These are phyloP conservation scores for Antheraea yamamai DNA, from an alignment of 2,888 invertebrate genomes.

Conservation along the genomic window DNA sequence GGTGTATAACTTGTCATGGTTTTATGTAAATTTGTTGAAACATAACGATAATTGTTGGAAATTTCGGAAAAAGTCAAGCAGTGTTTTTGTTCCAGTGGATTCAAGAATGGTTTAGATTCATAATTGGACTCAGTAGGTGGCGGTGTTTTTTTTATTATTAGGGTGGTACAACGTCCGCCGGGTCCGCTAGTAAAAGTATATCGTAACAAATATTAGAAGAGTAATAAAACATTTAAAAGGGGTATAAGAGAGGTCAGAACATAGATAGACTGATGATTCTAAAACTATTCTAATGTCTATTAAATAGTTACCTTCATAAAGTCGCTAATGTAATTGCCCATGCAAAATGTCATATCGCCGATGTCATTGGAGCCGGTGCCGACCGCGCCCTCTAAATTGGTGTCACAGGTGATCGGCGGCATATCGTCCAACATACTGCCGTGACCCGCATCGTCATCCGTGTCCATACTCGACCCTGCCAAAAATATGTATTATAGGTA, in stretches of 20 bases:
- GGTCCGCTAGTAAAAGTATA: too few species aligned
- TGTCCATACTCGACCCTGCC: constrained; percentile 52
- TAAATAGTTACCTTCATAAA: constrained; percentile 86
- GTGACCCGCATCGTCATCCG: constrained; percentile 61
- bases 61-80: too few species aligned
- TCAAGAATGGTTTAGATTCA: too few species aligned
- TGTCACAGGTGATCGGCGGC: constrained; percentile 67
- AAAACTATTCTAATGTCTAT: neutral
- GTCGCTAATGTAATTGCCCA: constrained; percentile 92
- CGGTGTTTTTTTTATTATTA: too few species aligned
- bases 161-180: too few species aligned
- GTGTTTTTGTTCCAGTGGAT: too few species aligned
- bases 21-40: too few species aligned
- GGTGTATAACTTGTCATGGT: too few species aligned
- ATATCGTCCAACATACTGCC: constrained; percentile 64
- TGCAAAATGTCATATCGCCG: constrained; percentile 92
- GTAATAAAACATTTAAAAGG: neutral
- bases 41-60: too few species aligned
- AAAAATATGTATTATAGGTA: neutral
- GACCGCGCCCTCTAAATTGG: constrained; percentile 56
- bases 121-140: too few species aligned
- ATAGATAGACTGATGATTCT: neutral
- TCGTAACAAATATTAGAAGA: neutral
- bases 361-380: constrained; percentile 82
- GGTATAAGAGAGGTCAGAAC: neutral